Conservation (phyloP, 1,140 invertebrate species). For the Drosophila lacteicornis region DNA sequence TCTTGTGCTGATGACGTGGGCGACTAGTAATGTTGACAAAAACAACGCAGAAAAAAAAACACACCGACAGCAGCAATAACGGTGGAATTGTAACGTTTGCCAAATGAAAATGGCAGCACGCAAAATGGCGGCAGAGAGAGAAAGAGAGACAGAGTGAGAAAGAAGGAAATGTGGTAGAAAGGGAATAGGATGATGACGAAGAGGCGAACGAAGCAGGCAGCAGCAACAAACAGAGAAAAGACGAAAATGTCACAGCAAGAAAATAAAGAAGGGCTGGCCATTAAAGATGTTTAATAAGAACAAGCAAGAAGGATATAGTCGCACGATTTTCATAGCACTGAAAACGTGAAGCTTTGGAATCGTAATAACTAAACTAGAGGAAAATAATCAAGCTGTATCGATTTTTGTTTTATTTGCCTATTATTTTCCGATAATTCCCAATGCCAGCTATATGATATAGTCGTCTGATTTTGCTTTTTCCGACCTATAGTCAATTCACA, state of each 20-base stretch:
- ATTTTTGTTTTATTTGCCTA: no score
- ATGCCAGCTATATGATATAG: no score
- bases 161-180: not conserved
- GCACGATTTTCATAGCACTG: not conserved
- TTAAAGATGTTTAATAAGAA: not conserved
- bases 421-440: no score
- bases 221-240: constrained; percentile 23
- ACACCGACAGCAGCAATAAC: constrained; percentile 43
- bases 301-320: not conserved
- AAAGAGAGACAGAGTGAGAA: not conserved
- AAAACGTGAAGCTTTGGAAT: no score
- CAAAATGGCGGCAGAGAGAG: constrained; percentile 39
- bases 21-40: constrained; percentile 49
- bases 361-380: not conserved
- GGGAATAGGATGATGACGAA: constrained; percentile 5
- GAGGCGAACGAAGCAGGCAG: constrained; percentile 23
- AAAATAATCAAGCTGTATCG: no score
- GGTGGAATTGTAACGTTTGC: constrained; percentile 44
- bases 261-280: constrained; percentile 8
- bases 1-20: constrained; percentile 43
- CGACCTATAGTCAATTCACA: no score
- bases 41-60: constrained; percentile 8
- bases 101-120: constrained; percentile 57
- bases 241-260: not conserved
- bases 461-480: no score